These are phyloP conservation scores for Drosophila maculinotata DNA, from an alignment of 2,888 invertebrate species.

Conservation along the genomic window DNA sequence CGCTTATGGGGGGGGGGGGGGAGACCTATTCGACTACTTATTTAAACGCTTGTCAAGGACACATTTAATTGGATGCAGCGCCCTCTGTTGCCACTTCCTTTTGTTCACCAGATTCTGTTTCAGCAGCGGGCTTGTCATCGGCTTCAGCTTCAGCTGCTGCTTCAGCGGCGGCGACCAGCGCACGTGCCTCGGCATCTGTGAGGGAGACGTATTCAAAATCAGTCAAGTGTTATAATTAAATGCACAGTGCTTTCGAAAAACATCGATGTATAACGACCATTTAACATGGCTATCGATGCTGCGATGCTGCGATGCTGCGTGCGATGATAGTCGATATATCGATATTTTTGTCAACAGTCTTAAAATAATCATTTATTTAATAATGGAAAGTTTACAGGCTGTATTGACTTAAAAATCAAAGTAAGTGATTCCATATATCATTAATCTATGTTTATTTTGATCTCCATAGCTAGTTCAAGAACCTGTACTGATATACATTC, in stretches of 20 bases:
- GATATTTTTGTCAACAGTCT: too few species aligned
- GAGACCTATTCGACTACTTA: constrained; percentile 38
- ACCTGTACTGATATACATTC: not conserved
- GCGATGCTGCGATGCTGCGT: too few species aligned
- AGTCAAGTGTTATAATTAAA: not conserved
- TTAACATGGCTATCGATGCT: not conserved
- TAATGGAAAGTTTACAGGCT: too few species aligned
- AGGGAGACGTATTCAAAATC: not conserved
- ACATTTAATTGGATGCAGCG: constrained; percentile 44
- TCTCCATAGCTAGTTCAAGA: too few species aligned
- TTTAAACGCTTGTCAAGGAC: constrained; percentile 16
- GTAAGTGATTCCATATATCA: too few species aligned
- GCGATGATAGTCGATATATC: too few species aligned
- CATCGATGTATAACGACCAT: not conserved
- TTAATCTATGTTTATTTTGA: too few species aligned
- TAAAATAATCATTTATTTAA: too few species aligned
- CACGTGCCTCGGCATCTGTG: constrained; percentile 80
- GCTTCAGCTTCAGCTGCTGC: constrained; percentile 52
- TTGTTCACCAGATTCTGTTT: constrained; percentile 49
- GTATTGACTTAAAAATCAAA: too few species aligned
- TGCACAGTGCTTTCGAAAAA: not conserved
- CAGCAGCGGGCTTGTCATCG: constrained; percentile 37
- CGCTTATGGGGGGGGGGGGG: constrained; percentile 22
- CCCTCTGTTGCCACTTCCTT: constrained; percentile 41
- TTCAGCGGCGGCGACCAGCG: constrained; percentile 75